Evolutionary conservation across 2,797 vertebrate species (phyloP).

Genomic region (Lagorchestes hirsutus): DNA sequence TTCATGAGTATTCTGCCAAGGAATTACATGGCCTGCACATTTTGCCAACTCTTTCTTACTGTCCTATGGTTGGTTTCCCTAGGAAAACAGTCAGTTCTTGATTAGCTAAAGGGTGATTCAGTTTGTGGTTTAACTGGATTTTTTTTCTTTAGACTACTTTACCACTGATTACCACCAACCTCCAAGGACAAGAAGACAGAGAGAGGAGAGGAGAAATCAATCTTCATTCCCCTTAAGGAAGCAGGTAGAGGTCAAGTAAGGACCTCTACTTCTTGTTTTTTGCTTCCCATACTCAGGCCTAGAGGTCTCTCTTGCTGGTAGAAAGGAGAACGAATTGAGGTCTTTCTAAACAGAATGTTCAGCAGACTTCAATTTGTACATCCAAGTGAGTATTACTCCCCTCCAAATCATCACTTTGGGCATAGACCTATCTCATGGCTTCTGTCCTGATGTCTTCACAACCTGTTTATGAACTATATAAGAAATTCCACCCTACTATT

Average conservation of each 20-base stretch:
- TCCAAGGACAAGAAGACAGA: not conserved
- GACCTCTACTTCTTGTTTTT: not conserved
- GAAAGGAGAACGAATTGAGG: not conserved
- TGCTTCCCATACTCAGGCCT: not conserved
- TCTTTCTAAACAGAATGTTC: not conserved
- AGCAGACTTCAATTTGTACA: not conserved
- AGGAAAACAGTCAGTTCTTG: not conserved
- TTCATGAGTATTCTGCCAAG: not conserved
- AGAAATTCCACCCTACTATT: not conserved
- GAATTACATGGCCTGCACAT: not conserved
- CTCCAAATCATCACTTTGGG: not conserved
- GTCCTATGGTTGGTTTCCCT: not conserved
- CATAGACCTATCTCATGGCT: not conserved
- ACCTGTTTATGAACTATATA: not conserved
- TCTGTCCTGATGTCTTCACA: not conserved
- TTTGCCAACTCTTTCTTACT: not conserved
- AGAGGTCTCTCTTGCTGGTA: not conserved
- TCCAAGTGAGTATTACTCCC: not conserved
- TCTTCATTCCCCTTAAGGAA: not conserved
- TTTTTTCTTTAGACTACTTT: not conserved
- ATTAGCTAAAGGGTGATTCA: not conserved
- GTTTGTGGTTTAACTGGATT: conserved; percentile 2
- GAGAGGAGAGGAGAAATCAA: not conserved
- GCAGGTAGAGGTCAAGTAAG: not conserved
- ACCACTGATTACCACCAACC: not conserved